Conservation (phyloP, 53 echinoderm and acorn worm species). For the Stichopus horrens region DNA sequence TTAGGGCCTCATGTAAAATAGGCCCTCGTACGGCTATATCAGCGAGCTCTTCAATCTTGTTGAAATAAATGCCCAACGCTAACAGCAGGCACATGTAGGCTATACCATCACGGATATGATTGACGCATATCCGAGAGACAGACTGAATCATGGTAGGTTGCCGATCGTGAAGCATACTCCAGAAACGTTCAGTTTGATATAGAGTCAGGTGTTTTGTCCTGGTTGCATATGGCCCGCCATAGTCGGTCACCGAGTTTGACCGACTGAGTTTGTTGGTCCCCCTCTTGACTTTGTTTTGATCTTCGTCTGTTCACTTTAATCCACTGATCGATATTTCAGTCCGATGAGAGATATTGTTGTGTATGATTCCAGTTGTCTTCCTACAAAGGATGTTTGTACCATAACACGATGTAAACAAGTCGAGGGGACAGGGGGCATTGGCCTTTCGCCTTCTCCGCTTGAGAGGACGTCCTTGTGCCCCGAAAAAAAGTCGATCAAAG, state of each 20-base stretch:
- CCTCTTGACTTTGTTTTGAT: constrained; percentile 34
- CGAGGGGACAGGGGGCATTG: constrained; percentile 1
- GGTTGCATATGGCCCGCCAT: too few relatives aligned
- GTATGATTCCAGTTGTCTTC: constrained; percentile 6
- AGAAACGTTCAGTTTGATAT: too few relatives aligned
- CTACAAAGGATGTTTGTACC: constrained; percentile 8
- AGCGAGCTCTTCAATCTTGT: too few relatives aligned
- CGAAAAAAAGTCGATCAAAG: constrained; percentile 19
- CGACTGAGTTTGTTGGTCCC: not conserved
- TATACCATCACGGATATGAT: too few relatives aligned
- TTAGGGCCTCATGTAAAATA: too few relatives aligned
- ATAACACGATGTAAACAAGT: constrained; percentile 15
- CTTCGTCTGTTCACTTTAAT: constrained; percentile 19
- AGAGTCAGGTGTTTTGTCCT: too few relatives aligned
- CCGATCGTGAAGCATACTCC: too few relatives aligned
- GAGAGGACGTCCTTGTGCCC: constrained; percentile 2
- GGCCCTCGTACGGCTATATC: too few relatives aligned
- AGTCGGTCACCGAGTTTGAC: not conserved
- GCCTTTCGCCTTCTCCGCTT: constrained; percentile 20
- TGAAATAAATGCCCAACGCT: too few relatives aligned
- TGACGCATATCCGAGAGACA: too few relatives aligned
- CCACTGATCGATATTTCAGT: constrained; percentile 29
- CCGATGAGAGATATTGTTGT: constrained; percentile 21
- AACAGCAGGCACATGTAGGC: too few relatives aligned
- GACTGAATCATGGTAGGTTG: too few relatives aligned